Evolutionary conservation across 2,888 invertebrate species (phyloP), one percentile per base, ranked within the genome.

Genomic region (Heliconius aoede): DNA sequence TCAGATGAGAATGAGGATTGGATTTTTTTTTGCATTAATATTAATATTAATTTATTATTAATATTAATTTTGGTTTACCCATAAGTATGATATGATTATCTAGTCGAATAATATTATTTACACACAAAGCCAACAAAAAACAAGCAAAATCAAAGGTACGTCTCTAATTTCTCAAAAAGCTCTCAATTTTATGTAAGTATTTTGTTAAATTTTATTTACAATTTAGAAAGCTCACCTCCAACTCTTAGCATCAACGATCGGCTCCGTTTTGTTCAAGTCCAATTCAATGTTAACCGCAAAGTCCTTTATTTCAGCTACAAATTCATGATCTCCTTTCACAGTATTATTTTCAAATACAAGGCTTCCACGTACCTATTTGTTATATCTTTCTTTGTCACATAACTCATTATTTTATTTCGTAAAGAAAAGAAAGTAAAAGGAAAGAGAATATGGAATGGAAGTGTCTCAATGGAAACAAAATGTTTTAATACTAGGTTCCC

Each of bases 261-360:
- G 32, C 5, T 76, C 64, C 9, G 65, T 15, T 15, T 73, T 76
- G 3, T 80, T 71, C 5, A 85, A 36, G 13, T 82, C 75, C 4
- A 88, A 71, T 67, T 84, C 82, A 1, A 87, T 65, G 55, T 86
- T 81, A 4, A 88, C 82, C 28, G 84, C 77, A 8, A 88, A 81
- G 67, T 91, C 91, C 11, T 60, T 80, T 28, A 91, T 82, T 82
- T 90, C 90, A 28, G 84, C 83, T 21, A 85, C 85, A 78, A 91
- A 91, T 51, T 71, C 72, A 51, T 80, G 68, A 60, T 78, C 74
- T 15, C n/a, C 60, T 74, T 74, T 76, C 5, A 61, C n/a, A 21
- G 79, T 78, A 30, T 78, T 69, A 46, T 81, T 82, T 46, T 79
- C 78, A 32, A 79, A 81, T 11, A 5, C 24, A 71, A 81, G n/a